Conservation (phyloP, 2,113 vertebrate genomes). For the Perca flavescens region DNA sequence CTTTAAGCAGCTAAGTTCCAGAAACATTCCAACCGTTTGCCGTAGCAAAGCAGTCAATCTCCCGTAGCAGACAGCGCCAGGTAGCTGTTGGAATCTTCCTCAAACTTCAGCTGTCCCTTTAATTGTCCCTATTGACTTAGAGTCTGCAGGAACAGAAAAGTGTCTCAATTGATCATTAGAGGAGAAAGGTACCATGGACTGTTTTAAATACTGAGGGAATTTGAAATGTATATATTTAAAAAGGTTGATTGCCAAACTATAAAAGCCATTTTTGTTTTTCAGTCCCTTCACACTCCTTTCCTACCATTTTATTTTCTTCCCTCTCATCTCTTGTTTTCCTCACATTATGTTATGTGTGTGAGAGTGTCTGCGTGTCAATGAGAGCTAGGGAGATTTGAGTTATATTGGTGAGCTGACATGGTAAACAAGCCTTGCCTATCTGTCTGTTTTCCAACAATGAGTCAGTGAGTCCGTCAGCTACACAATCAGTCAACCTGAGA, state of each 20-base stretch:
- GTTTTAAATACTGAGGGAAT: too few relatives aligned
- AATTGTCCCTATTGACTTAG: too few relatives aligned
- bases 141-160: too few relatives aligned
- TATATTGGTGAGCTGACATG: constrained; percentile 70
- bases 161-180: too few relatives aligned
- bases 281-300: constrained; percentile 19
- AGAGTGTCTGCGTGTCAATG: constrained; percentile 27
- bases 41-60: too few relatives aligned
- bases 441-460: constrained; percentile 79
- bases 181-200: too few relatives aligned
- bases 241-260: constrained; percentile 38
- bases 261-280: constrained; percentile 42
- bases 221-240: not conserved
- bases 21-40: too few relatives aligned
- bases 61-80: too few relatives aligned
- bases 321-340: constrained; percentile 45
- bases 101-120: too few relatives aligned
- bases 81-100: too few relatives aligned
- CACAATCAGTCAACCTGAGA: constrained; percentile 80
- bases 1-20: too few relatives aligned
- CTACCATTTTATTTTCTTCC: constrained; percentile 33
- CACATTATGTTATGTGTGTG: constrained; percentile 42
- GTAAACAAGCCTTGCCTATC: constrained; percentile 77
- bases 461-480: constrained; percentile 82
- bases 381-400: constrained; percentile 62